Evolutionary conservation across 1,140 invertebrate genomes (phyloP), one percentile per base, ranked within the genome.

Genomic region (Hydropsyche tenuis): DNA sequence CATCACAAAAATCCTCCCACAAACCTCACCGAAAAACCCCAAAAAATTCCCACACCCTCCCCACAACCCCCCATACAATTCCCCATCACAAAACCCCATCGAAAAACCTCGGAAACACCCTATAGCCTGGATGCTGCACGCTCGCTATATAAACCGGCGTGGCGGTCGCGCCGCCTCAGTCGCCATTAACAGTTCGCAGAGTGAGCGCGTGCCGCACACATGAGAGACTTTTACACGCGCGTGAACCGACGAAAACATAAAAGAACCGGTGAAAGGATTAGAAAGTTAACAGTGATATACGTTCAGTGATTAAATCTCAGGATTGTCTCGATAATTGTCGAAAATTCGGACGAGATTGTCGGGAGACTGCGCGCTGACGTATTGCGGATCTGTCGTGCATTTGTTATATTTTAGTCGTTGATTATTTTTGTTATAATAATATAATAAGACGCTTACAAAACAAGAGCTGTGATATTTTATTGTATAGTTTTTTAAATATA

Each of bases 151-250:
- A 68, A 48, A 12, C 20, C 6, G 65, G 42, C 14, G 37, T 30
- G 1, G 16, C n/a, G 23, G 5, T 23, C 3, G n/a, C n/a, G 20
- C 11, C 20, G 65, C 45, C 14, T 25, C 65, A 68, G 65, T 68
- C 18, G 43, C 65, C 0, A 2, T 11, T n/a, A 5, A 48, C 20
- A 43, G 22, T 14, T 27, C 43, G 43, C n/a, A 1, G 43, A 22
- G 65, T 27, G 0, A 7, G 7, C 1, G 14, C 65, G 65, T 14
- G 42, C 65, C 12, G 11, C 37, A 20, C 65, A 68, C 65, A 68
- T 68, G 65, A 68, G 42, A 68, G 65, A 68, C 65, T 68, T 46
- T 48, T 48, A 46, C 65, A 68, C 65, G 45, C n/a, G 65, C 45
- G 65, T 68, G 7, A 68, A 68, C 22, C 48, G 65, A 16, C 48